Base-by-base conservation (phyloP, 1,140 invertebrate genomes). In the Sinonovacula constricta region DNA sequence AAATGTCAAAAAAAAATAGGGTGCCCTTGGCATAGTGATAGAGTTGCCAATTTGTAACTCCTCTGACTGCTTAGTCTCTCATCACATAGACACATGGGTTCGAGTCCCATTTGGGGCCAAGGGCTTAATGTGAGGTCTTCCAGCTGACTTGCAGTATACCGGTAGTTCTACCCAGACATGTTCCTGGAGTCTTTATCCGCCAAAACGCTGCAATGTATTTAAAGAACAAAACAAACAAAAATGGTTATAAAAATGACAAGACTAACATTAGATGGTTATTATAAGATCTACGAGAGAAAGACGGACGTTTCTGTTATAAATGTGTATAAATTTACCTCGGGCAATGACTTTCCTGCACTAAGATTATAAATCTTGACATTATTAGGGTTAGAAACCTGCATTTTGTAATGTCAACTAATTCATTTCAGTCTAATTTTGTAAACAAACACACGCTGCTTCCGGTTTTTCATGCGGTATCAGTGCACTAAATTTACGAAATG, bases 341-440 rank as follows among this genome's bases (percentile, higher is more conserved):
- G 98, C 78, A 99, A 91, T 36, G 97, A 97, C 92, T 98, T 99
- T 79, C 98, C 98, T 80, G 95, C 95, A 91, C 96, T 99, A 28
- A 99, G 92, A 93, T 99, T 99, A 89, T 99, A 99, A 70, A 99
- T 98, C 93, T 99, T 99, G 2, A 99, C 94, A 93, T 99, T 95
- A 92, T 99, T 99, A 34, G 92, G 90, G 79, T 89, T 90, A 18
- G 91, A 91, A 36, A 93, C 89, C 81, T 93, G 92, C 93, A 93
- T 93, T 54, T 82, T 89, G n/a, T n/a, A n/a, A 36, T 5, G 33
- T 15, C n/a, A n/a, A n/a, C n/a, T n/a, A n/a, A 10, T 69, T 54
- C 69, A 51, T 51, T 63, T 60, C 3, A 30, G 24, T 60, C 7
- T 30, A 28, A 28, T 26, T 26, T 10, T 60, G 59, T 60, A 26